Evolutionary conservation across 2,113 vertebrate genomes (phyloP), one percentile per base, ranked within the genome.

Genomic region (Rostratula benghalensis): DNA sequence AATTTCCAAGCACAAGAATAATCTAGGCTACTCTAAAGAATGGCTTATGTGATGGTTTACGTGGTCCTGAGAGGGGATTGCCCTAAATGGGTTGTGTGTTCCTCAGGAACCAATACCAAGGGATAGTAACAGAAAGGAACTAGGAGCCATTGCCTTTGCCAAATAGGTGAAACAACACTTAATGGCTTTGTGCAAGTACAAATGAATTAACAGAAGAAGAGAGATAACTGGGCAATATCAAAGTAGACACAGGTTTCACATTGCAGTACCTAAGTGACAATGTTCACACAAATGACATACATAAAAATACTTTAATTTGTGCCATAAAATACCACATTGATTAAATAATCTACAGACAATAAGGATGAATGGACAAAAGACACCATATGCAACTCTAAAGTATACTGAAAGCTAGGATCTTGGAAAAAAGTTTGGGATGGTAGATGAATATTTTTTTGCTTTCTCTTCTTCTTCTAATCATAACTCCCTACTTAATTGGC

Each of bases 401-500:
- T 57, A 83, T 53, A 69, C 46, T 80, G 33, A 64, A 83, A 96
- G 56, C n/a, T 22, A 63, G 33, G 68, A 89, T 95, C 56, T 90
- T 94, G 53, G 65, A 93, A 96, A 85, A 77, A 93, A 88, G 41
- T 94, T 95, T 83, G 75, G 71, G 70, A 73, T 79, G 57, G 51
- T 75, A 97, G 94, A 97, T 97, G 97, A 97, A 96, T 97, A 98
- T 97, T 97, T 98, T 96, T 97, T 97, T 98, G 95, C 96, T 96
- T 97, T 97, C 51, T 92, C 89, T 97, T 97, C 95, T 95, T 95
- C 96, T 98, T 98, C 95, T 96, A 98, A 97, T 96, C 95, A 95
- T 97, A 97, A 97, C 88, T 97, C 94, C 97, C 77, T 86, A 93
- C 80, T 97, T 98, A 97, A 98, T 97, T 98, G 95, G 89, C 90